Conservation (phyloP, 2,113 vertebrate genomes). For the Oncorhynchus mykiss region DNA sequence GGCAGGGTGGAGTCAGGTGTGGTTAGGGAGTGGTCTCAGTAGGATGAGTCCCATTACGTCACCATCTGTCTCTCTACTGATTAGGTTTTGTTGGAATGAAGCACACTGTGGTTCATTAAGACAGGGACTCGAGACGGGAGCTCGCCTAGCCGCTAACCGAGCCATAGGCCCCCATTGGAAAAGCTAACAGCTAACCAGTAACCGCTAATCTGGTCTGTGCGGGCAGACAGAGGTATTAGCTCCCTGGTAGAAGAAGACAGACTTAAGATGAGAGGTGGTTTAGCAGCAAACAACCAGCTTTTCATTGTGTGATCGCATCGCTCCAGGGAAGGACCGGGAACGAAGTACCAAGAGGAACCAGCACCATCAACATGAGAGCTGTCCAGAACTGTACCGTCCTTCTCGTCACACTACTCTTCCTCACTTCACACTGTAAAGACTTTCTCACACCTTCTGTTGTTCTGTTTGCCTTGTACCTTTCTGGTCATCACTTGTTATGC, state of each 20-base stretch:
- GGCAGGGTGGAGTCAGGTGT: too few species aligned
- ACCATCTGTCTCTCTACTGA: too few species aligned
- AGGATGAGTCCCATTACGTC: too few species aligned
- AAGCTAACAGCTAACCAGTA: slow-evolving; percentile 30
- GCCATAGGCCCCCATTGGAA: slow-evolving; percentile 41
- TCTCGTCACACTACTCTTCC: slow-evolving; percentile 65
- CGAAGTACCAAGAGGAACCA: not conserved
- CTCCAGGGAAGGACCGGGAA: slow-evolving; percentile 22
- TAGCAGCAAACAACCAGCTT: slow-evolving; percentile 71
- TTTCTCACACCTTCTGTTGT: not conserved
- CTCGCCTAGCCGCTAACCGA: not conserved
- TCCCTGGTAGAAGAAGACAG: slow-evolving; percentile 57
- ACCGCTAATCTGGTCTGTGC: slow-evolving; percentile 64
- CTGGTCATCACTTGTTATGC: too few species aligned
- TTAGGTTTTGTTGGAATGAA: too few species aligned
- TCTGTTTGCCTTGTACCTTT: too few species aligned
- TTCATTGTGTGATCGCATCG: slow-evolving; percentile 26
- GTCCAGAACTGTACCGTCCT: slow-evolving; percentile 60
- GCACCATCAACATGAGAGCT: slow-evolving; percentile 71
- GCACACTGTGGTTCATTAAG: too few species aligned
- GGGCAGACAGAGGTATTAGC: slow-evolving; percentile 62
- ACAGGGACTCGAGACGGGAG: too few species aligned
- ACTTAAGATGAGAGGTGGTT: slow-evolving; percentile 72
- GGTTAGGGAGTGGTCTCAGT: too few species aligned
- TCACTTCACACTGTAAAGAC: slow-evolving; percentile 75